Percentiles rank a stretch among this genome's conserved stretches.
phyloP scores from a whole-genome alignment of 2,113 vertebrate species.

The Hippocampus mohnikei region DNA sequence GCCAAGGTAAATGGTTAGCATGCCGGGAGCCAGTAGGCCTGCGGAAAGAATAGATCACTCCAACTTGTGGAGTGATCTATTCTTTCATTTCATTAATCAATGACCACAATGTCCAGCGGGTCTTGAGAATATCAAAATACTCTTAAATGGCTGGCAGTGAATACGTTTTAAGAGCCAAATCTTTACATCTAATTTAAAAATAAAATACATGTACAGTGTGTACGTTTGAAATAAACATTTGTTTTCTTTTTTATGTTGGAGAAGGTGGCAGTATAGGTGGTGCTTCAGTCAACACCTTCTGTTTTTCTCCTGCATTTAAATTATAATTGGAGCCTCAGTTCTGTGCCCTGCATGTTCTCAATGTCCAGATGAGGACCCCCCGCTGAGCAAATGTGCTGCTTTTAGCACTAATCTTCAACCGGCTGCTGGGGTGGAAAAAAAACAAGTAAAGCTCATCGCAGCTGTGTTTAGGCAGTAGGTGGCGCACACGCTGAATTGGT shows the following conservation, averaged over 20 bases:
- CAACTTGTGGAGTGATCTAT: no score
- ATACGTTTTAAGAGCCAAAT: no score
- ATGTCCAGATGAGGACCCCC: constrained; percentile 47
- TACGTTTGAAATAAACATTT: not conserved
- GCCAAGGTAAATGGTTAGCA: constrained; percentile 24
- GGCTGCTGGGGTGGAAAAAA: constrained; percentile 13
- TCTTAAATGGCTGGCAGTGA: no score
- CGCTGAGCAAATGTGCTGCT: constrained; percentile 21
- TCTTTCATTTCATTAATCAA: no score
- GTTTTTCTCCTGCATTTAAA: constrained; percentile 23
- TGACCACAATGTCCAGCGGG: no score
- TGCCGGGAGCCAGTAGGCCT: not conserved
- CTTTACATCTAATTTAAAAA: not conserved
- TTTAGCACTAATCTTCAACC: constrained; percentile 39
- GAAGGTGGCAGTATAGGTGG: constrained; percentile 6
- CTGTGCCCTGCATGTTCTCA: constrained; percentile 16
- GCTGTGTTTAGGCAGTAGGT: no score
- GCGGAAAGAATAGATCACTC: not conserved
- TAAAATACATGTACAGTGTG: not conserved
- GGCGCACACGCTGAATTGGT: no score
- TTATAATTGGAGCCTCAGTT: constrained; percentile 18
- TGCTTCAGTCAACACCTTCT: constrained; percentile 19
- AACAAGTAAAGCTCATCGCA: constrained; percentile 43
- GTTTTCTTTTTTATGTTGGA: constrained; percentile 5
- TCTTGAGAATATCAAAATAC: no score